Evolutionary conservation across 1,140 invertebrate genomes (phyloP).

Genomic region (Aricia agestis): DNA sequence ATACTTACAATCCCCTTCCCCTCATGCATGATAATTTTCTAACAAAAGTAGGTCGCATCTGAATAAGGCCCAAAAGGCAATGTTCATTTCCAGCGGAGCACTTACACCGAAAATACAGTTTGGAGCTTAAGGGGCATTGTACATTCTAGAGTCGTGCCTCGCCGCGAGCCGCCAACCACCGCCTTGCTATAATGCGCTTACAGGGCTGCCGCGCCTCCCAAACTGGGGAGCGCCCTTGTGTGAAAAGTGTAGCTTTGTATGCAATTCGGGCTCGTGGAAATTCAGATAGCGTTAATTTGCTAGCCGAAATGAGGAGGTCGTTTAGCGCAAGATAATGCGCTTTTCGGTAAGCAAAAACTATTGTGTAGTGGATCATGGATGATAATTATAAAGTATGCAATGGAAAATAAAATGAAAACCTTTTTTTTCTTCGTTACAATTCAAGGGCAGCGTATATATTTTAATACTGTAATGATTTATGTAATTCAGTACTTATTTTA

Average conservation of each 20-base stretch:
- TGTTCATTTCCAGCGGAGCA: constrained; percentile 58
- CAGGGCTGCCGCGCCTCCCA: constrained; percentile 31
- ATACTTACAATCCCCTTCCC: constrained; percentile 24
- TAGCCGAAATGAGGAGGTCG: too few species aligned
- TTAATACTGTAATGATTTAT: too few species aligned
- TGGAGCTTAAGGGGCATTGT: constrained; percentile 57
- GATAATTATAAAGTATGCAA: too few species aligned
- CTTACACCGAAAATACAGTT: constrained; percentile 53
- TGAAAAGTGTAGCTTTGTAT: neutral
- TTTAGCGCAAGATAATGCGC: too few species aligned
- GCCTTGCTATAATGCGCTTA: constrained; percentile 69
- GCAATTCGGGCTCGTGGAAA: too few species aligned
- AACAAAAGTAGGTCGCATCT: constrained; percentile 33
- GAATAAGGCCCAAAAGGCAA: constrained; percentile 51
- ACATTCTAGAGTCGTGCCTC: constrained; percentile 51
- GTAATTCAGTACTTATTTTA: too few species aligned
- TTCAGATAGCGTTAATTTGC: too few species aligned
- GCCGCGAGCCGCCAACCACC: constrained; percentile 32
- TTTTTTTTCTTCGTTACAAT: too few species aligned
- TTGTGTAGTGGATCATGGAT: too few species aligned
- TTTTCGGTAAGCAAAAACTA: too few species aligned
- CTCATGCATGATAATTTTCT: constrained; percentile 26
- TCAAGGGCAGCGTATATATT: too few species aligned
- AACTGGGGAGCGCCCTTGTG: neutral
- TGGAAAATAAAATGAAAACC: too few species aligned